Base-by-base conservation (phyloP, 2,888 invertebrate species). In the Plagodis dolabraria region DNA sequence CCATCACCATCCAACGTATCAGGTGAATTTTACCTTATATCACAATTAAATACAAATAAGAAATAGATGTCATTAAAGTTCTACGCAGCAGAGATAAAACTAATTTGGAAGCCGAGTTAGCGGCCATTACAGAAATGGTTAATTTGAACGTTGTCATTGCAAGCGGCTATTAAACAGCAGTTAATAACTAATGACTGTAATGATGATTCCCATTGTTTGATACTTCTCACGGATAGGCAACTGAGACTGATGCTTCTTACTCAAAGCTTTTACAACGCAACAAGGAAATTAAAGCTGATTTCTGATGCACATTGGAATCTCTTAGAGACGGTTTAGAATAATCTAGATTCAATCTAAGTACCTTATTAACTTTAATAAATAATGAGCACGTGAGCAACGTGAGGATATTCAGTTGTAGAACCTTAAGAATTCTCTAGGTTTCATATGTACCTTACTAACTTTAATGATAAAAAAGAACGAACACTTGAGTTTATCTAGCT, bases 191-290 rank as follows among this genome's bases (percentile, higher is more conserved):
- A 65, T 67, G 76, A 77, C 63, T 69, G 66, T 76, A 79, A 82
- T 77, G 75, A 80, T 67, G 75, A 76, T 68, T 54, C 66, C 71
- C 70, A 84, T 85, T 85, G 85, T 85, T 74, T 43, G 57, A 55
- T 63, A 67, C 53, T 80, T 83, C 85, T 76, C 84, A 84, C 80
- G 80, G 73, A 73, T 76, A 75, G 78, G 63, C 63, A 46, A 43
- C 50, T 48, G 54, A 59, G 48, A 53, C 46, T 52, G 57, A 55
- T 40, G 60, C 51, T 69, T 69, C 59, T 67, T 65, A 52, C 47
- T 52, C 53, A 54, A 57, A 59, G 58, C 60, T 62, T 74, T 72
- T 72, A 71, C 72, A 70, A 72, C 57, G 64, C 72, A 73, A 75
- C 70, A 63, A 70, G 73, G 67, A 73, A 71, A 72, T 73, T 60